Percentiles rank a stretch among this genome's conserved stretches.
phyloP scores from a whole-genome alignment of 1,140 invertebrate genomes.

The Brachionus plicatilis region DNA sequence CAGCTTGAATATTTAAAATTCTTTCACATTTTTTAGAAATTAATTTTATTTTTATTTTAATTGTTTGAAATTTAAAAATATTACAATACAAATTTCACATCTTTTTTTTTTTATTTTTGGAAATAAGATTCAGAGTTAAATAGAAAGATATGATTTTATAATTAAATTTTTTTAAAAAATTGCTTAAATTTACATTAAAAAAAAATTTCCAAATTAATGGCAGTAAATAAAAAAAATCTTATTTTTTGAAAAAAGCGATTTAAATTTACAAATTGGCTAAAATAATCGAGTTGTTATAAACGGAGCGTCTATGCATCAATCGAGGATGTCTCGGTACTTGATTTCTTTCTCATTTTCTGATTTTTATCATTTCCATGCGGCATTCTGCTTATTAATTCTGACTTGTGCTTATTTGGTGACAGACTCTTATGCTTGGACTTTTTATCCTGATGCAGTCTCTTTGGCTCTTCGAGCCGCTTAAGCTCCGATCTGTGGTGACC shows the following conservation, averaged over 20 bases:
- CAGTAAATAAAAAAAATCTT: too few species aligned
- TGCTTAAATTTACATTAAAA: not conserved
- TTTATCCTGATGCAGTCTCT: not conserved
- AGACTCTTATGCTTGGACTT: not conserved
- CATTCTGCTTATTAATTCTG: not conserved
- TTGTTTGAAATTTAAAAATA: not conserved
- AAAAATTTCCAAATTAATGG: not conserved
- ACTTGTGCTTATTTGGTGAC: constrained; percentile 11
- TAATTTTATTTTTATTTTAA: not conserved
- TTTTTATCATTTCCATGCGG: not conserved
- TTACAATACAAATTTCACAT: not conserved
- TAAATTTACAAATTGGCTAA: not conserved
- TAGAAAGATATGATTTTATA: not conserved
- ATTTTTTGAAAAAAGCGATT: not conserved
- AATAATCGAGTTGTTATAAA: not conserved
- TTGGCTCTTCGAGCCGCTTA: not conserved
- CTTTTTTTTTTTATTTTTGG: not conserved
- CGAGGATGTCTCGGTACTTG: constrained; percentile 4
- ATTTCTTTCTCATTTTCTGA: not conserved
- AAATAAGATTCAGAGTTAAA: not conserved
- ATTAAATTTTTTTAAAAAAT: not conserved
- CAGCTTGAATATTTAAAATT: too few species aligned
- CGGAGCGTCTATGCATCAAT: not conserved
- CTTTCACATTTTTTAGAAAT: not conserved
- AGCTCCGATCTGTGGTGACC: not conserved